Percentiles rank a stretch among this genome's conserved stretches.
phyloP scores from a whole-genome alignment of 2,797 vertebrate species.

The Smutsia gigantea region DNA sequence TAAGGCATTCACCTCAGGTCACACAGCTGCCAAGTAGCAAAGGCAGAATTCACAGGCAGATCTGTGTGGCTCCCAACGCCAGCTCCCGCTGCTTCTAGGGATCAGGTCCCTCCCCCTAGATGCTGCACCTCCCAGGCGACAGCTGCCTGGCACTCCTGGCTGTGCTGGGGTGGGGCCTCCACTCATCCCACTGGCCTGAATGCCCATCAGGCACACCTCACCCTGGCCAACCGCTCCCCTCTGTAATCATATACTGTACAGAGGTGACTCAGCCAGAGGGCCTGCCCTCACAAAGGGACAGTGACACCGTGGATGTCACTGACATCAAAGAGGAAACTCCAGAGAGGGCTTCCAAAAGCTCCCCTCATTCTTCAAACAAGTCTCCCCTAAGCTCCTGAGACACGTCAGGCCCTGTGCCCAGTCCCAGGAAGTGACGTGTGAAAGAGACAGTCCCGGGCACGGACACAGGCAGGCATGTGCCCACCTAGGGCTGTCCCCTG shows the following conservation, averaged over 20 bases:
- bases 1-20: neutral
- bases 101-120: neutral
- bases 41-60: neutral
- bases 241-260: too few species aligned
- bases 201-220: neutral
- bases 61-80: neutral
- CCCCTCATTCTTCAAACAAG: neutral
- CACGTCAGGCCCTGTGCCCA: accelerated
- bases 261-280: neutral
- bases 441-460: neutral
- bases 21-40: neutral
- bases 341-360: neutral
- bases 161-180: accelerated
- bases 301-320: neutral
- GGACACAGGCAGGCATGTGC: neutral
- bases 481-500: accelerated
- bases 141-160: neutral
- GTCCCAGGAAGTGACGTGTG: accelerated
- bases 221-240: neutral
- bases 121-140: accelerated
- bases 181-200: accelerated
- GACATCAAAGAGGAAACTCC: neutral
- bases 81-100: accelerated
- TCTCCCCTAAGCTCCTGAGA: neutral
- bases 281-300: neutral